Conservation (phyloP, 2,888 invertebrate genomes). For the Cryptophagus acutangulus region DNA sequence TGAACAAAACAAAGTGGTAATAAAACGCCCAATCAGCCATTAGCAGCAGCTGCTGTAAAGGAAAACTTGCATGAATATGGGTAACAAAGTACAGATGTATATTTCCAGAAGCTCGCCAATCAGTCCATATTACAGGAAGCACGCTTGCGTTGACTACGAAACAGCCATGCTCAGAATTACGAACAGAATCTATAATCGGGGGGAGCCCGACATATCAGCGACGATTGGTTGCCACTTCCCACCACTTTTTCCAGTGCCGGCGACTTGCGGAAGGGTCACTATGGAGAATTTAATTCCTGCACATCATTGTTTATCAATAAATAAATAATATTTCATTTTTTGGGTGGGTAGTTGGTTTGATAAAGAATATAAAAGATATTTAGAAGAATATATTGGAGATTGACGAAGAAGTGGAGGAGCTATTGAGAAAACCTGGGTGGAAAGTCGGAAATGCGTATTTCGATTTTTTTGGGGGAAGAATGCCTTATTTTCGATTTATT, state of each 20-base stretch:
- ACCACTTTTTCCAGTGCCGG: slow-evolving; percentile 31
- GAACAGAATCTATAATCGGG: slow-evolving; percentile 26
- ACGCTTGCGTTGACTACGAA: slow-evolving; percentile 27
- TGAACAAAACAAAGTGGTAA: no score
- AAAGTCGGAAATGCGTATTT: no score
- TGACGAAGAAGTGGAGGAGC: slow-evolving; percentile 1
- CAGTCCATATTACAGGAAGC: slow-evolving; percentile 14
- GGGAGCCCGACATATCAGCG: slow-evolving; percentile 20
- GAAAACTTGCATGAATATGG: slow-evolving; percentile 22
- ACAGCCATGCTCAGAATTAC: slow-evolving; percentile 35
- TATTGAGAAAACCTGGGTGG: no score
- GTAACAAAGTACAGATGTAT: slow-evolving; percentile 14
- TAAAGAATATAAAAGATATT: neutral
- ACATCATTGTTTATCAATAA: neutral
- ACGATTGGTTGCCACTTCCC: slow-evolving; percentile 30
- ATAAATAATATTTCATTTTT: no score
- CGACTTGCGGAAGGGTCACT: slow-evolving; percentile 12
- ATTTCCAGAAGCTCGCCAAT: slow-evolving; percentile 30
- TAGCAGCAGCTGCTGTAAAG: slow-evolving; percentile 29
- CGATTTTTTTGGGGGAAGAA: no score
- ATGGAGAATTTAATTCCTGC: slow-evolving; percentile 5
- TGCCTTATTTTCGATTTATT: no score
- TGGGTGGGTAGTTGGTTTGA: no score
- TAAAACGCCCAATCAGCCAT: slow-evolving; percentile 30
- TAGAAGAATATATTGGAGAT: neutral